phyloP scores from a whole-genome alignment of 2,797 vertebrate species.

The Nothura maculosa region DNA sequence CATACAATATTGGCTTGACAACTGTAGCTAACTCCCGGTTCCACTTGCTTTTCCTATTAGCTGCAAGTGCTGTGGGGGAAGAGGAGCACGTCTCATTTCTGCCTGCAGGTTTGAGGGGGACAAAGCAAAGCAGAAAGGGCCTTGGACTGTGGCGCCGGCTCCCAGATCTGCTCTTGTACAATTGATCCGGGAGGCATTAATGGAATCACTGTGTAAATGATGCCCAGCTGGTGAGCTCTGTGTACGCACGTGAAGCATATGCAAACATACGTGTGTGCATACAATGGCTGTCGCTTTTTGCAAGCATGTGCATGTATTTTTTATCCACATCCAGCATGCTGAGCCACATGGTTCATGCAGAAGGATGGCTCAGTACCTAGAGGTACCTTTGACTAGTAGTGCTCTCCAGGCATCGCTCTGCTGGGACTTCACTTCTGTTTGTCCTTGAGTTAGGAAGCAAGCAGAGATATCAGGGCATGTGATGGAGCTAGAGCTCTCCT shows the following conservation, averaged over 20 bases:
- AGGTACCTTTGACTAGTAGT: not conserved
- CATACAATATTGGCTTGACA: slow-evolving; percentile 60
- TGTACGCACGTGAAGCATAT: rapidly evolving
- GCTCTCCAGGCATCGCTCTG: not conserved
- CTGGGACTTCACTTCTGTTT: not conserved
- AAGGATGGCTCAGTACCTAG: too few relatives aligned
- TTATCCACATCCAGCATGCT: not conserved
- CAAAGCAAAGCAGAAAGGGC: not conserved
- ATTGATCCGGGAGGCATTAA: not conserved
- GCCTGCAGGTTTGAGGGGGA: not conserved
- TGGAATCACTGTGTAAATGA: not conserved
- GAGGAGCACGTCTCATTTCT: not conserved
- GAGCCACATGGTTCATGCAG: not conserved
- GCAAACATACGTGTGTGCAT: rapidly evolving
- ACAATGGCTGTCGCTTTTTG: not conserved
- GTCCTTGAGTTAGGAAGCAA: not conserved
- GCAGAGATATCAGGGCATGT: not conserved
- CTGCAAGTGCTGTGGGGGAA: not conserved
- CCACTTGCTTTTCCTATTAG: slow-evolving; percentile 55
- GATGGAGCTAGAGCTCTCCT: not conserved
- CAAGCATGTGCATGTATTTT: rapidly evolving
- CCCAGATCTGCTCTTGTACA: not conserved
- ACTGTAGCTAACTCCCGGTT: slow-evolving; percentile 64
- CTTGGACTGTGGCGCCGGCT: not conserved
- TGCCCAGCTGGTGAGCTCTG: not conserved